Evolutionary conservation across 2,888 invertebrate species (phyloP), one percentile per base, ranked within the genome.

Genomic region (Heteropelma amictum): DNA sequence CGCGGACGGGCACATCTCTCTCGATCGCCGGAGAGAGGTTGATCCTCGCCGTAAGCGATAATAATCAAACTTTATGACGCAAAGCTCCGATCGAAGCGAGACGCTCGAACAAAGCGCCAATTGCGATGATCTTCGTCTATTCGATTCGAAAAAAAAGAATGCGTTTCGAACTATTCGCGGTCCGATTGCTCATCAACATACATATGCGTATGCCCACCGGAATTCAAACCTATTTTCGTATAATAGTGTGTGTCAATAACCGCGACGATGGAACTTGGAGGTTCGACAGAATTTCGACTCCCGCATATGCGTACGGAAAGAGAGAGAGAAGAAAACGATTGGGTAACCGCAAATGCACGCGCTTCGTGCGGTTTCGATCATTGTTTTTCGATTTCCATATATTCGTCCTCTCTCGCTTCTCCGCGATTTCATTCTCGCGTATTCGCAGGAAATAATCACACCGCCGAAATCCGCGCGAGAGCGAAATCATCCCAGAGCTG

Each of bases 371-470:
- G 38, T 54, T 47, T 53, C 12, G 69, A 60, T 64, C 53, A 69
- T 74, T 74, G 58, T 58, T 73, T 73, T 64, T 56, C 58, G 51
- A 73, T 73, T 64, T 56, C 58, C 68, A 21, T 8, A 60, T 17
- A 19, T 42, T 8, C 45, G n/a, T n/a, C 49, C n/a, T 21, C 28
- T 30, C 51, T 47, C 35, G n/a, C n/a, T n/a, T n/a, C n/a, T n/a
- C n/a, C 26, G 49, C 54, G n/a, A 63, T 51, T 54, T 67, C 45
- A 42, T 30, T 51, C 26, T 63, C 63, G 58, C 58, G 64, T 73
- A 64, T 74, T 69, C 30, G 35, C 69, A 64, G 73, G 73, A 74
- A 74, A 69, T 74, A 64, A 74, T 60, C 64, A 69, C 58, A 63
- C 60, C 49, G 64, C 69, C 30, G 49, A 69, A 69, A 74, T 74